These are phyloP conservation scores for Origma solitaria DNA, from an alignment of 2,113 vertebrate species.

Conservation along the genomic window DNA sequence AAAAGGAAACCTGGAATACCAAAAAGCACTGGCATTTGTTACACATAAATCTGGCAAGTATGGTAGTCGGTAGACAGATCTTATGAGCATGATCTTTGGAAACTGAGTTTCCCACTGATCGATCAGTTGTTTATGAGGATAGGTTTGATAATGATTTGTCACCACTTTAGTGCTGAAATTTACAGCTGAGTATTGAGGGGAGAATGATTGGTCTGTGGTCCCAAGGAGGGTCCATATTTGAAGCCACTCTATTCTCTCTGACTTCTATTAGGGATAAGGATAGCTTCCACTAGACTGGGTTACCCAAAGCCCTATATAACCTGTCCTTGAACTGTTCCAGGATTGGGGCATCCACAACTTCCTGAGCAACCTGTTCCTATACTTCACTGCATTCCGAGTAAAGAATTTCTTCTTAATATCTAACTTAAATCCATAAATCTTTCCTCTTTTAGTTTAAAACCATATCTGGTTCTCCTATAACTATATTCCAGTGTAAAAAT, in stretches of 20 bases:
- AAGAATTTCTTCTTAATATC: background rate
- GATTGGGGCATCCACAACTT: background rate
- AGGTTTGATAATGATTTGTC: background rate
- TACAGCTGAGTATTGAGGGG: background rate
- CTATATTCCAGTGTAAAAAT: background rate
- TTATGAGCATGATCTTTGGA: background rate
- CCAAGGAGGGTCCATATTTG: background rate
- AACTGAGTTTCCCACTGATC: background rate
- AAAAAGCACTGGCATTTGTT: background rate
- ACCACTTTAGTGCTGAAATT: background rate
- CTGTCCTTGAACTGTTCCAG: background rate
- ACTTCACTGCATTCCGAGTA: background rate
- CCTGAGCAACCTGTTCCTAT: background rate
- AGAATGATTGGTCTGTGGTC: background rate
- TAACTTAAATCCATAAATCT: background rate
- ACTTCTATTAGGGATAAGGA: background rate
- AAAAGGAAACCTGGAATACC: background rate
- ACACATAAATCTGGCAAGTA: background rate
- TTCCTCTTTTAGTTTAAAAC: background rate
- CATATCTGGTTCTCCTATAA: background rate
- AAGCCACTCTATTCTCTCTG: background rate
- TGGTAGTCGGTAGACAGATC: background rate
- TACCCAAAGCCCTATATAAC: background rate
- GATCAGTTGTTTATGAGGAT: background rate
- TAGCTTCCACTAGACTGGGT: background rate